These are phyloP conservation scores for Cerastis rubricosa DNA, from an alignment of 2,888 invertebrate genomes.

Conservation along the genomic window DNA sequence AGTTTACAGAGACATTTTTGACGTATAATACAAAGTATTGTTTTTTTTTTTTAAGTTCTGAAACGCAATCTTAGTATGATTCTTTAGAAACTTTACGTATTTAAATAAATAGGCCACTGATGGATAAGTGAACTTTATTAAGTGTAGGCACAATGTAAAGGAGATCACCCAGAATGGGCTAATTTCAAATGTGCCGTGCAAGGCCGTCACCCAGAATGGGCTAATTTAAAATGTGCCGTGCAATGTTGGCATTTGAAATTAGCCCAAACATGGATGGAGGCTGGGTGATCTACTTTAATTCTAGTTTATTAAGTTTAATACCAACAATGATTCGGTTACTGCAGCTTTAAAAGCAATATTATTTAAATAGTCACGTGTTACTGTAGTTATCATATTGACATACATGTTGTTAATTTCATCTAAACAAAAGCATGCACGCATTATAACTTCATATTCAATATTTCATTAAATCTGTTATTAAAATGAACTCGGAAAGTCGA, in stretches of 20 bases:
- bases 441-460: too few species aligned
- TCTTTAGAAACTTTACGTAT: not conserved
- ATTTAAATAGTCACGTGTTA: not conserved
- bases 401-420: not conserved
- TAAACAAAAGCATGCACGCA: not conserved
- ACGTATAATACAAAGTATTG: not conserved
- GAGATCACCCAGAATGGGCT: too few species aligned
- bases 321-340: not conserved
- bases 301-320: slow-evolving; percentile 55
- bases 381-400: not conserved
- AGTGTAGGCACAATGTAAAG: slow-evolving; percentile 36
- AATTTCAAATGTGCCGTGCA: too few species aligned
- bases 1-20: not conserved
- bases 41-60: not conserved
- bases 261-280: too few species aligned
- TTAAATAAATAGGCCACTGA: not conserved
- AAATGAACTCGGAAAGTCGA: not conserved
- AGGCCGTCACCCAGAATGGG: too few species aligned
- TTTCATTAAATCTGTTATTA: not conserved
- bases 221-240: too few species aligned
- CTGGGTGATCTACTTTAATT: slow-evolving; percentile 13
- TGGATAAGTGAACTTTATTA: not conserved
- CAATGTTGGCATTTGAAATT: too few species aligned
- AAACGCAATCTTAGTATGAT: not conserved
- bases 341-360: not conserved